Evolutionary conservation across 1,140 invertebrate genomes (phyloP), one percentile per base, ranked within the genome.

Genomic region (Nasonia giraulti): DNA sequence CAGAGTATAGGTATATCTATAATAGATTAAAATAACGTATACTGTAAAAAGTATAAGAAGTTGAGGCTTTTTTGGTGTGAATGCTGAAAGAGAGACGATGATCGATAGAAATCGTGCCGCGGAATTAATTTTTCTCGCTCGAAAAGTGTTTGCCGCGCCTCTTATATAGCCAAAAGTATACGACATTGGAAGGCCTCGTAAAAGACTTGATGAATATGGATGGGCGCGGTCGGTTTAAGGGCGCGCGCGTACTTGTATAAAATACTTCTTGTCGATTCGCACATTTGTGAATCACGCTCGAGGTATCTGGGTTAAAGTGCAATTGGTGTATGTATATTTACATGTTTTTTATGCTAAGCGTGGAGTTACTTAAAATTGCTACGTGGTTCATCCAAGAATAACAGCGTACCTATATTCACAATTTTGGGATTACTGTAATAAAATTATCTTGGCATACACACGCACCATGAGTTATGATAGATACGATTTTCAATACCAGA

Each of bases 191-290:
- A 33, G 73, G 20, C 17, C 69, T 77, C 82, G 71, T 89, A 88
- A 89, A 86, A 83, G 33, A 85, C 27, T 27, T 83, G 84, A 88
- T 89, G 85, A 90, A 89, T 90, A 89, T 89, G 86, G 80, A 90
- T 89, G 87, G 84, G 62, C 37, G 74, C 40, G 76, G 62, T 73
- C 20, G 55, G 14, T 71, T 74, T 74, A 20, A 74, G 73, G 62
- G 80, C 86, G 82, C 85, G 76, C 87, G 84, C 84, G 80, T 62
- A 79, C 68, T 20, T 80, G 86, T 71, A 71, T 33, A 71, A 71
- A 31, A 71, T 27, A 86, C 78, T 81, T 71, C 33, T 71, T 71
- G 69, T 33, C 31, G 14, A 71, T 27, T 71, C 23, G 23, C 69
- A 1, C 11, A 6, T 31, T 33, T 33, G 17, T 27, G 31, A 33